A percentile compares a stretch with the other conserved stretches of the same genome.
These are phyloP conservation scores for Lota lota DNA, from an alignment of 2,113 vertebrate genomes.

Conservation along the genomic window DNA sequence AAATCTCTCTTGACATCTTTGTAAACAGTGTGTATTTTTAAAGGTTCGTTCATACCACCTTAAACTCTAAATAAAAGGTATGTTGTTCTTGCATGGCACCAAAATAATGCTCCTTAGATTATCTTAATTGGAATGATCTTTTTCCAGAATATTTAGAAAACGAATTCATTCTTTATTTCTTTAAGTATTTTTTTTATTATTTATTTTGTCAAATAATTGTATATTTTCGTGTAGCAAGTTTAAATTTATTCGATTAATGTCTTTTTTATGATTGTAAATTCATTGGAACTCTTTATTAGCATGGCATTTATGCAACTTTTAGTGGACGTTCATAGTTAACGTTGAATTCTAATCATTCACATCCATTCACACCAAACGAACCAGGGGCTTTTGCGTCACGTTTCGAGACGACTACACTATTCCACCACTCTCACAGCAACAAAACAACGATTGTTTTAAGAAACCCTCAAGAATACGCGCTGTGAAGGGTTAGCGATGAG, in stretches of 20 bases:
- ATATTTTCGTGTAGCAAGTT: slow-evolving; percentile 51
- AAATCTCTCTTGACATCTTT: slow-evolving; percentile 76
- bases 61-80: slow-evolving; percentile 56
- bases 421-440: slow-evolving; percentile 84
- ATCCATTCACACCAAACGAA: slow-evolving; percentile 37
- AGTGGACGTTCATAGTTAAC: slow-evolving; percentile 47
- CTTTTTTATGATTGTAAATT: slow-evolving; percentile 42
- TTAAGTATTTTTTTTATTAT: slow-evolving; percentile 44
- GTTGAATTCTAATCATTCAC: slow-evolving; percentile 48
- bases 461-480: slow-evolving; percentile 80
- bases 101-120: slow-evolving; percentile 8
- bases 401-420: slow-evolving; percentile 83
- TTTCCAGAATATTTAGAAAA: slow-evolving; percentile 54
- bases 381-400: slow-evolving; percentile 53
- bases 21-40: slow-evolving; percentile 75
- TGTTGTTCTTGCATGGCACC: slow-evolving; percentile 64
- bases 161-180: slow-evolving; percentile 25
- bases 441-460: slow-evolving; percentile 66
- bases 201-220: slow-evolving; percentile 64
- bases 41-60: slow-evolving; percentile 58
- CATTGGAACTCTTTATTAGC: slow-evolving; percentile 55
- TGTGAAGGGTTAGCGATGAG: slow-evolving; percentile 84
- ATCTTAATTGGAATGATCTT: slow-evolving; percentile 29
- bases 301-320: slow-evolving; percentile 55
- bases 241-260: slow-evolving; percentile 36